Base-by-base conservation (phyloP, 2,888 invertebrate species). In the Tinea semifulvella region DNA sequence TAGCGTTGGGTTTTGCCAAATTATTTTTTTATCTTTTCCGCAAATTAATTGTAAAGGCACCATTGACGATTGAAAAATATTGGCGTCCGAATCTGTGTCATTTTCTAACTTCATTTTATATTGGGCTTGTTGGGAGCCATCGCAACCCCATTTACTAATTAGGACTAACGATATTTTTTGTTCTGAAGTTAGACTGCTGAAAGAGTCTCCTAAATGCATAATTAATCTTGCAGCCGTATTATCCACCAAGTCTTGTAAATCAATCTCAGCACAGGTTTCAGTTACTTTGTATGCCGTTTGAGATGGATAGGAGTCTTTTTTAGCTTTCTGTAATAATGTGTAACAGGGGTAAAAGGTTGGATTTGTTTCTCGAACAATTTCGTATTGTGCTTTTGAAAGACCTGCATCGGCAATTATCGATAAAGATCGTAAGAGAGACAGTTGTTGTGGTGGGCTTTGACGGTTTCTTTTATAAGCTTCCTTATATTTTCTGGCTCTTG, bases 1-100 rank as follows among this genome's bases (percentile, higher is more conserved):
- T 8, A 53, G 53, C 2, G 47, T 49, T 45, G 56, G 57, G 43
- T 57, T 59, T 48, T 58, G 51, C 58, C 56, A 58, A 11, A 57
- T 36, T 10, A 52, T 48, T 43, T 52, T 56, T 13, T 55, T 46
- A 39, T 46, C 44, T 16, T 22, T 22, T 44, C 47, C 48, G 10
- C 14, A 17, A n/a, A 31, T 18, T 13, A 44, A 22, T 22, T 16
- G 31, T 27, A 47, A n/a, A 2, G 47, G 47, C 25, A 47, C 45
- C 4, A 47, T 6, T 7, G 42, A 47, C 26, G 45, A 42, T 19
- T 42, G 31, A 43, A 47, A 47, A 19, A 45, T 43, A 20, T 47
- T 36, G 2, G 47, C 31, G 20, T 47, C 47, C 10, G 8, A 11
- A 11, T 45, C 42, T 2, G 28, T 17, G n/a, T 10, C 36, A 44